Base-by-base conservation (phyloP, 2,888 invertebrate species). In the Autographa gamma region DNA sequence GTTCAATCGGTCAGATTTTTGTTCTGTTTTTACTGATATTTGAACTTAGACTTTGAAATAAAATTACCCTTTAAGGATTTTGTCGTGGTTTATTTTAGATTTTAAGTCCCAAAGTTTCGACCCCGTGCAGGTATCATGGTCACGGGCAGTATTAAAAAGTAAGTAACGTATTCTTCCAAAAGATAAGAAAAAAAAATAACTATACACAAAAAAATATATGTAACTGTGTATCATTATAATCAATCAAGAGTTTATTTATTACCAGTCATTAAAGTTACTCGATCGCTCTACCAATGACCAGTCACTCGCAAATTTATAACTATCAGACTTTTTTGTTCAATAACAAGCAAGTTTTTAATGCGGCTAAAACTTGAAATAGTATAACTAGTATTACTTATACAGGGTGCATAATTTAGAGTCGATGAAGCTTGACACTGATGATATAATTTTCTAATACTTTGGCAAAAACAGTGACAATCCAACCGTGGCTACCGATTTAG, bases 251-350 rank as follows among this genome's bases (percentile, higher is more conserved):
- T 4, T 5, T n/a, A 32, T 59, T 32, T 59, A 32, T 59, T 32
- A 31, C 58, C 14, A 31, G 1, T 19, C 16, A 9, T 58, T 58
- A 25, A 25, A 31, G 13, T 14, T 6, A 25, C 11, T 63, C 18
- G 16, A 60, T 54, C 77, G 63, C 67, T 59, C 61, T 62, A 19
- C 32, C 32, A 34, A 54, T 58, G 56, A 61, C 8, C 48, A 61
- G 25, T 16, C 48, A 62, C 14, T 62, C 16, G 60, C 1, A 25
- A 54, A 63, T 58, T 75, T 67, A 78, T 61, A 14, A 48, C 66
- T n/a, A 19, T n/a, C 18, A 52, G 41, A 11, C 8, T 65, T 64
- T 56, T 61, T 60, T 74, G 41, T 60, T 25, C 43, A 11, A 41
- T 11, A 60, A 5, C 41, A 13, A 56, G 54, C 68, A n/a, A 38